Evolutionary conservation across 92 coral and sea anemone species (phyloP), one percentile per base, ranked within the genome.

Genomic region (Palythoa grandiflora): DNA sequence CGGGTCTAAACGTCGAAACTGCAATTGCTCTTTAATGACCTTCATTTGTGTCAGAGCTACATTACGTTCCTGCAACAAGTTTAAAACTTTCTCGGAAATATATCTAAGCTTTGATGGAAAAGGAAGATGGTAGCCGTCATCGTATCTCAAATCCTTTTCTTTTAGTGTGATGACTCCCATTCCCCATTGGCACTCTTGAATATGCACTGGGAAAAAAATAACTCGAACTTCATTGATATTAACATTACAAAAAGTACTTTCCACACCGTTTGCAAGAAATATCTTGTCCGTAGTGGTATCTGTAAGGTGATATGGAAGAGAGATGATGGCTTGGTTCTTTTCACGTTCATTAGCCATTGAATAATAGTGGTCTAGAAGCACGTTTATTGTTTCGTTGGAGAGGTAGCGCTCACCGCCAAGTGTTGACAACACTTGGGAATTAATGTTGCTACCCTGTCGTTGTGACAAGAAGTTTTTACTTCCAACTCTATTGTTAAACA

Each of bases 101-200:
- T 47, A 16, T 36, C 1, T 75, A n/a, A 83, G 71, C 55, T 75
- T 83, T 44, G 52, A 7, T 6, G 88, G 76, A 6, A 83, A 6
- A 11, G 71, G 84, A 15, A 38, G 51, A 39, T 89, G 92, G 51
- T 57, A 77, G 28, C 88, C 92, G 66, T 83, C 88, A 65, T 89
- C 92, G 79, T 83, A 89, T 6, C 88, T 76, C n/a, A 89, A 51
- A 60, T 37, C 71, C 17, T 21, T 40, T 63, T 83, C 84, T 21
- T 83, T 75, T 38, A 89, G 53, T 38, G 44, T 16, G 38, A 89
- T 72, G 12, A 89, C 88, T 9, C 88, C 88, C 76, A 89, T 38
- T 1, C 92, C 92, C 92, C 85, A 89, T 14, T 89, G 92, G 38
- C 83, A 77, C 6, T 83, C 80, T 7, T 75, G 83, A 79, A 89